Evolutionary conservation across 2,888 invertebrate species (phyloP).

Genomic region (Megaustenia siamemsis): DNA sequence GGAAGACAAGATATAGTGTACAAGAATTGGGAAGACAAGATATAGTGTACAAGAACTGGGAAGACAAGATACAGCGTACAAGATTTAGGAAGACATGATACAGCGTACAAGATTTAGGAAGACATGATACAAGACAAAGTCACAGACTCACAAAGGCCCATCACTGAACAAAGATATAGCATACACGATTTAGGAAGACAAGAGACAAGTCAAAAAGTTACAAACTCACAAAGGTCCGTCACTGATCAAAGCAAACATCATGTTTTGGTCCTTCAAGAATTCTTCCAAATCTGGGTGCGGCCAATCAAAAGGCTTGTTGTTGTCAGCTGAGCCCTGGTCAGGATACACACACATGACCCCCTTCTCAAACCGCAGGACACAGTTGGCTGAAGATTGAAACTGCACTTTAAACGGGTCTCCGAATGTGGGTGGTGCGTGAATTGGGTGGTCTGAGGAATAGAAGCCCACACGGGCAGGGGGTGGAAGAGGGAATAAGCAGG

Average conservation of each 20-base stretch:
- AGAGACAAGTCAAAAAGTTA: not conserved
- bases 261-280: slow-evolving; percentile 93
- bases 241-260: slow-evolving; percentile 96
- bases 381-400: slow-evolving; percentile 86
- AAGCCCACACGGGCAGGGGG: not conserved
- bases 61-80: too few species aligned
- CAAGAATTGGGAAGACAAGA: too few species aligned
- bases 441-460: slow-evolving; percentile 88
- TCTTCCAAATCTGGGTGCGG: slow-evolving; percentile 87
- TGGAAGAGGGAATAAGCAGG: not conserved
- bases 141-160: too few species aligned
- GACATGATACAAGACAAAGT: too few species aligned
- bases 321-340: slow-evolving; percentile 83
- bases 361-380: slow-evolving; percentile 86
- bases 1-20: too few species aligned
- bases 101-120: too few species aligned
- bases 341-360: slow-evolving; percentile 91
- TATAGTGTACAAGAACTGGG: too few species aligned
- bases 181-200: too few species aligned
- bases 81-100: too few species aligned
- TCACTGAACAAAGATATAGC: too few species aligned
- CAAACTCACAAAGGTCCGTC: slow-evolving; percentile 95
- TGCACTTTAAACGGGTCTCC: slow-evolving; percentile 90
- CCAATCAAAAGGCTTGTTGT: slow-evolving; percentile 83
- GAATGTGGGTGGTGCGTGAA: slow-evolving; percentile 86